These are phyloP conservation scores for Meandrina meandrites DNA, from an alignment of 92 coral and sea anemone species.

Conservation along the genomic window DNA sequence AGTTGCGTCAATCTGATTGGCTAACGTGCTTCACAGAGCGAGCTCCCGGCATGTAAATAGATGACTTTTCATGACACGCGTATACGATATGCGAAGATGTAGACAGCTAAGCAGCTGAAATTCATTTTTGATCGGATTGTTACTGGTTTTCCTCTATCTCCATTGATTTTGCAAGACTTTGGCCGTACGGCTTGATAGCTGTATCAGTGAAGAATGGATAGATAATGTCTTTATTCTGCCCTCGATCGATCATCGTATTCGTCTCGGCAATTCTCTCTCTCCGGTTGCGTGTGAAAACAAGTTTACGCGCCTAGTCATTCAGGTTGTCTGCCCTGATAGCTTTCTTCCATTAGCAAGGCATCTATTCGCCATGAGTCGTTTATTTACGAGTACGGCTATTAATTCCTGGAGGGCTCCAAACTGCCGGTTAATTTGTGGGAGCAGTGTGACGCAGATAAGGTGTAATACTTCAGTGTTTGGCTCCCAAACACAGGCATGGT, in stretches of 20 bases:
- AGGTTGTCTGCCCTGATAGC: slow-evolving; percentile 9
- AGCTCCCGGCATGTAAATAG: neutral
- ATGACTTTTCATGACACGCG: neutral
- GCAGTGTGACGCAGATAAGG: slow-evolving; percentile 46
- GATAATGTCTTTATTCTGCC: neutral
- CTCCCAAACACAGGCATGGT: slow-evolving; percentile 88
- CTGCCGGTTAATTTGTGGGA: slow-evolving; percentile 38
- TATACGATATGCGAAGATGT: neutral
- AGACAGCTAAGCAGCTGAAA: neutral
- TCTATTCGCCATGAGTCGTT: slow-evolving; percentile 44
- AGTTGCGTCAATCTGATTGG: slow-evolving; percentile 39
- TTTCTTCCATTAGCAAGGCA: neutral
- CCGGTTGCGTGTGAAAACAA: neutral
- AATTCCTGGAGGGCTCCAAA: slow-evolving; percentile 20
- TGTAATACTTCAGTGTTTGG: slow-evolving; percentile 74
- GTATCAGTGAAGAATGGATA: neutral
- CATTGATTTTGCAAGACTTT: neutral
- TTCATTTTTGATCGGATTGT: neutral
- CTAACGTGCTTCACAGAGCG: neutral
- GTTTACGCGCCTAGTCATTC: neutral
- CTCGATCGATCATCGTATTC: neutral
- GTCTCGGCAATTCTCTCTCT: neutral
- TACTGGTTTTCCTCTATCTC: neutral
- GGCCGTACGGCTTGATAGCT: neutral
- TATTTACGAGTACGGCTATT: slow-evolving; percentile 19